Percentiles rank a stretch among this genome's conserved stretches.
These are phyloP conservation scores for Pandemis corylana DNA, from an alignment of 2,888 invertebrate genomes.

Conservation along the genomic window DNA sequence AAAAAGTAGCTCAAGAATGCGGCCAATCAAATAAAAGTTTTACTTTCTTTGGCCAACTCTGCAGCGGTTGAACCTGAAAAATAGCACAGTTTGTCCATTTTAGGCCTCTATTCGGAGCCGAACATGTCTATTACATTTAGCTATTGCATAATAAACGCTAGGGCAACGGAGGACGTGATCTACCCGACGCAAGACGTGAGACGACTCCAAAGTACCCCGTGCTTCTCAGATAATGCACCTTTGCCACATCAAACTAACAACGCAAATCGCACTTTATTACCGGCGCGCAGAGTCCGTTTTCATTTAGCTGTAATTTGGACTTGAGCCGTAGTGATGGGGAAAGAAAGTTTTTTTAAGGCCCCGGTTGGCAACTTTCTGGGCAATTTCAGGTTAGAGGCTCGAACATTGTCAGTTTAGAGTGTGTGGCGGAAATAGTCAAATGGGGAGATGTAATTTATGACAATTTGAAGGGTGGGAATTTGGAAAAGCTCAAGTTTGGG, in stretches of 20 bases:
- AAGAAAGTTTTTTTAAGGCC: constrained; percentile 64
- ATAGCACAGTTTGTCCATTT: constrained; percentile 31
- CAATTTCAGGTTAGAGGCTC: constrained; percentile 52
- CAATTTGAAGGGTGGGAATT: constrained; percentile 50
- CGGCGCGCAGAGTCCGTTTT: constrained; percentile 50
- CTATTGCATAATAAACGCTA: constrained; percentile 77
- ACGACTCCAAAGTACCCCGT: constrained; percentile 56
- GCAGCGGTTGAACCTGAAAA: constrained; percentile 30
- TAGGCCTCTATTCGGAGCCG: constrained; percentile 48
- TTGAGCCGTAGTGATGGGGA: constrained; percentile 50
- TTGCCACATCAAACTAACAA: constrained; percentile 50
- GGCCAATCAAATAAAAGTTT: constrained; percentile 20
- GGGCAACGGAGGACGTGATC: constrained; percentile 63
- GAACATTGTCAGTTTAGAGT: constrained; percentile 69
- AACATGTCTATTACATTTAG: constrained; percentile 73
- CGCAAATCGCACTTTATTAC: constrained; percentile 67
- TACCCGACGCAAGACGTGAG: constrained; percentile 65
- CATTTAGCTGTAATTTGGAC: constrained; percentile 51
- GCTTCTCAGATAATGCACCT: constrained; percentile 52
- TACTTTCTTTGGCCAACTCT: constrained; percentile 13
- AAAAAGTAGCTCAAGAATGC: neutral
- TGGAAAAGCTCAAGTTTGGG: constrained; percentile 33
- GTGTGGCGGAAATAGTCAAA: constrained; percentile 66
- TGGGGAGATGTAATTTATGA: constrained; percentile 63
- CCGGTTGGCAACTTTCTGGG: constrained; percentile 54